Evolutionary conservation across 2,797 vertebrate species (phyloP).

Genomic region (Tangara arthus): DNA sequence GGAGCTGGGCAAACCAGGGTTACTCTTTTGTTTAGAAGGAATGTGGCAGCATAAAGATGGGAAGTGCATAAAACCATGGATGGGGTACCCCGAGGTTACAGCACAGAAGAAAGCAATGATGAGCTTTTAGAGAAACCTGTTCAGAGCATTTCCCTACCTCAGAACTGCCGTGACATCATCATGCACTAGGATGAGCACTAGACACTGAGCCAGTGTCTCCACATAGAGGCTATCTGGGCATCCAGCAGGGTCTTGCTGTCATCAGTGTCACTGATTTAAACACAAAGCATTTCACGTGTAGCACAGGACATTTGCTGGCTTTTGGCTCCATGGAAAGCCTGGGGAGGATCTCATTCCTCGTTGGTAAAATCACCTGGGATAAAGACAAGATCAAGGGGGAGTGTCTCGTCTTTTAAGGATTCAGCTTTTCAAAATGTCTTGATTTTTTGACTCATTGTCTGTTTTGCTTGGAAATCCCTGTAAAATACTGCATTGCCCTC

Average conservation of each 20-base stretch:
- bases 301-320: background rate
- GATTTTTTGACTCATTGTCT: background rate
- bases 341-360: background rate
- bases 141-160: background rate
- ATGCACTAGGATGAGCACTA: background rate
- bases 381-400: background rate
- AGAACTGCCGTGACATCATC: background rate
- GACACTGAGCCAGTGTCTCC: background rate
- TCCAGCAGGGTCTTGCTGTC: background rate
- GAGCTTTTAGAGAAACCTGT: background rate
- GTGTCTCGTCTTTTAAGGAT: background rate
- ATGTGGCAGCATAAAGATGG: background rate
- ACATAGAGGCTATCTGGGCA: background rate
- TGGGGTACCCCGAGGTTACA: accelerated
- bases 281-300: background rate
- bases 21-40: background rate
- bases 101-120: background rate
- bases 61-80: background rate
- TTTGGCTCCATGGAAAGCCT: background rate
- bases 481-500: background rate
- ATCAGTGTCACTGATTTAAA: background rate
- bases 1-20: background rate
- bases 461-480: background rate
- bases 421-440: background rate
- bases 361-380: background rate